A percentile compares a stretch with the other conserved stretches of the same genome.
Conservation (phyloP, 2,797 vertebrate genomes). For the Girardinus metallicus region DNA sequence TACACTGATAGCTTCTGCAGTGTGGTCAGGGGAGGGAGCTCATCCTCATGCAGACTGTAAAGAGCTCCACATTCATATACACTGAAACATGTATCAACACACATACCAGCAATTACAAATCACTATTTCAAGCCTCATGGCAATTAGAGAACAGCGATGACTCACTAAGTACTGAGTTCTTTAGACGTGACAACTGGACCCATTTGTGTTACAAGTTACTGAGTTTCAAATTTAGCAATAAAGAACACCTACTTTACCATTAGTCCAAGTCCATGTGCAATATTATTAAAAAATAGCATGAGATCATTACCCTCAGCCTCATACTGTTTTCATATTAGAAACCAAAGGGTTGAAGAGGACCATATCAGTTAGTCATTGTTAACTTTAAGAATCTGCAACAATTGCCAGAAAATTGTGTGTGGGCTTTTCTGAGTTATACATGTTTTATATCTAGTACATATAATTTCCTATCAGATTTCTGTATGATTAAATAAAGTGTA, state of each 20-base stretch:
- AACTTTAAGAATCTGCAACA: not conserved
- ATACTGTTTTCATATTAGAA: not conserved
- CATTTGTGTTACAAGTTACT: not conserved
- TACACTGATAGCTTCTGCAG: constrained; percentile 28
- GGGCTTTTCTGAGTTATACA: not conserved
- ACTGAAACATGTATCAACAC: constrained; percentile 13
- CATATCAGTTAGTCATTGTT: not conserved
- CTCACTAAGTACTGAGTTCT: not conserved
- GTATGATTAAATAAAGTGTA: not conserved
- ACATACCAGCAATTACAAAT: constrained; percentile 21
- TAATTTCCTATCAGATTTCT: not conserved
- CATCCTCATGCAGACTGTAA: constrained; percentile 14
- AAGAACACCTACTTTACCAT: not conserved
- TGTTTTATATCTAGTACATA: not conserved
- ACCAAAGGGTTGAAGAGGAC: not conserved
- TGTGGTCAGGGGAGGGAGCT: constrained; percentile 19
- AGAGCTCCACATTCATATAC: constrained; percentile 2
- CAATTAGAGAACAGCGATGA: not conserved
- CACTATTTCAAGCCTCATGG: not conserved
- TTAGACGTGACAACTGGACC: not conserved
- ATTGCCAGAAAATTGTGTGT: not conserved
- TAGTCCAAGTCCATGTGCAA: not conserved
- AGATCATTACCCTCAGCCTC: not conserved
- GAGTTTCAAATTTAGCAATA: not conserved
- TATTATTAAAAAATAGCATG: not conserved